Base-by-base conservation (phyloP, 2,797 vertebrate species). In the Darevskia nairensis region DNA sequence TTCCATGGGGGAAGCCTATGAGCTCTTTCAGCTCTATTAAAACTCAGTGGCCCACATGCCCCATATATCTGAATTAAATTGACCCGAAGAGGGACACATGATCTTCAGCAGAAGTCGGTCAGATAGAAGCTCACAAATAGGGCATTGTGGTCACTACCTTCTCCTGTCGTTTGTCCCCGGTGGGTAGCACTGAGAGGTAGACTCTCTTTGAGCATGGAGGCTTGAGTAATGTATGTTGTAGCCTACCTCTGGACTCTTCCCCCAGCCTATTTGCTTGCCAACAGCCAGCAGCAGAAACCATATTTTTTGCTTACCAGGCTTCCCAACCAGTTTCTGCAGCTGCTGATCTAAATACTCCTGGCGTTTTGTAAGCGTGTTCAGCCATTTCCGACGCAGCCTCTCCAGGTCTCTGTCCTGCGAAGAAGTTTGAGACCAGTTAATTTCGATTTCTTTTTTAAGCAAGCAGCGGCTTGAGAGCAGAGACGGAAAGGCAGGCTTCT, bases 331-430 rank as follows among this genome's bases (percentile, higher is more conserved):
- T 89, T 96, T 98, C 94, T 99, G 99, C 74, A 99, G 94, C 72
- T 99, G 98, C 86, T 99, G 98, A 92, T 99, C 99, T 0, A 99
- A 97, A 88, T 99, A 99, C 88, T 99, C 98, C 94, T 99, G 99
- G 44, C 98, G 98, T 93, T 99, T 99, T 0, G 98, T 99, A 91
- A 99, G 97, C 7, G 97, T 97, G 25, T 97, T 97, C 9, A 99
- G 96, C 99, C 99, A 99, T 93, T 99, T 98, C 84, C 95, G 94
- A 81, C 98, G 97, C 55, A 99, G 96, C 87, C 98, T 96, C 77
- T 99, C 98, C 96, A 99, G 95, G 93, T 99, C 99, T 92, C 97
- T 96, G 55, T 99, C 99, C 99, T 99, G 85, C 0, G 50, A 87
- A 93, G 32, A 85, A 76, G 19, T 74, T 27, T 32, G 1, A 50